Conservation (phyloP, 2,888 invertebrate species). For the Tenthredo livida region DNA sequence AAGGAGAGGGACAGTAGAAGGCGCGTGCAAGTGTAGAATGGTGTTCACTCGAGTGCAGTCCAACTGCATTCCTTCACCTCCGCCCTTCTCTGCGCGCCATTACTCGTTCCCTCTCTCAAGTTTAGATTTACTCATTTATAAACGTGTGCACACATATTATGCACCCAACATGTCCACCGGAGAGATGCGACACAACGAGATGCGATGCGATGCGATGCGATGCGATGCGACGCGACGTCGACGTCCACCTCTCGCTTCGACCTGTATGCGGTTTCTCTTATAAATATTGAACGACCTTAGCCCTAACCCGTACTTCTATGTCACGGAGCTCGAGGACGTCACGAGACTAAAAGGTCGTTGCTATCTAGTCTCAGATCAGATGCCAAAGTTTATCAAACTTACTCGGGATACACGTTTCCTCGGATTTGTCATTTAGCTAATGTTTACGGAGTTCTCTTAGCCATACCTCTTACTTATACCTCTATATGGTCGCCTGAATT, state of each 20-base stretch:
- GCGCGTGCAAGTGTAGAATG: slow-evolving; percentile 53
- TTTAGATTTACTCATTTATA: slow-evolving; percentile 29
- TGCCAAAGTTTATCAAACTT: not conserved
- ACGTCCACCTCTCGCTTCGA: slow-evolving; percentile 21
- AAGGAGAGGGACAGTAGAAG: slow-evolving; percentile 38
- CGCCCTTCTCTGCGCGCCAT: slow-evolving; percentile 51
- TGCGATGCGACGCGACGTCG: not conserved
- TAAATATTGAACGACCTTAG: slow-evolving; percentile 53
- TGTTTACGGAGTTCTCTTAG: not conserved
- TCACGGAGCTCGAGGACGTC: slow-evolving; percentile 51
- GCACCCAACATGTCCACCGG: slow-evolving; percentile 33
- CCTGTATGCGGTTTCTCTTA: slow-evolving; percentile 45
- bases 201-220: not conserved
- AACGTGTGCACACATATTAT: slow-evolving; percentile 39
- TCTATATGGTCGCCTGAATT: too few species aligned
- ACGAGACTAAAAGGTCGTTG: slow-evolving; percentile 41
- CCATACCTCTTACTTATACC: too few species aligned
- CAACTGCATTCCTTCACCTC: slow-evolving; percentile 56
- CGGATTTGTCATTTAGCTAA: not conserved
- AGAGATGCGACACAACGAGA: not conserved
- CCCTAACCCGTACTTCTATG: slow-evolving; percentile 39
- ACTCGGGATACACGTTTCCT: not conserved
- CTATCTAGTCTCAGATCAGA: not conserved
- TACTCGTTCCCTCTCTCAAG: slow-evolving; percentile 45
- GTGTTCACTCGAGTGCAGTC: slow-evolving; percentile 53